Conservation (phyloP, 30 jellyfish, hydroid and myxozoan genomes). For the Pelagia noctiluca region DNA sequence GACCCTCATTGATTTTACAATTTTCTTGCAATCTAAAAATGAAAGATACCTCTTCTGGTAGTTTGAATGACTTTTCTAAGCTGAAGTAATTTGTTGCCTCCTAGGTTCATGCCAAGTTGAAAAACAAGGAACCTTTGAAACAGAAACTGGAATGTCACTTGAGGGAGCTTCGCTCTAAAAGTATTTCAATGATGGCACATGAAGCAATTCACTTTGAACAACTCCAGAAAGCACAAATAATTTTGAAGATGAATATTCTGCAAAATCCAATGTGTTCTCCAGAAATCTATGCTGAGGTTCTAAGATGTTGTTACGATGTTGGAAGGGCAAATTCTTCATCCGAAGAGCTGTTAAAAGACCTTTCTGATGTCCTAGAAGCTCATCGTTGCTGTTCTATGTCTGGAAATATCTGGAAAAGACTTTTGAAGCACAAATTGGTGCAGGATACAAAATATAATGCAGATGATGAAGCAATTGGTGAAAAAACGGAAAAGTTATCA, state of each 20-base stretch:
- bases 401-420: background rate
- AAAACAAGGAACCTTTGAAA: slow-evolving; percentile 22
- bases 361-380: background rate
- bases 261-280: slow-evolving; percentile 53
- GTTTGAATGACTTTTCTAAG: too few species aligned
- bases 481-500: too few species aligned
- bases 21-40: too few species aligned
- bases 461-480: too few species aligned
- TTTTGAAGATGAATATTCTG: slow-evolving; percentile 22
- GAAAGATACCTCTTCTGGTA: too few species aligned
- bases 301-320: background rate
- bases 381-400: background rate
- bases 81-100: background rate
- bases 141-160: background rate
- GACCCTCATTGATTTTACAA: too few species aligned
- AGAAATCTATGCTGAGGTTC: slow-evolving; percentile 36
- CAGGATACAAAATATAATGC: background rate
- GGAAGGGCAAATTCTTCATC: background rate
- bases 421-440: background rate
- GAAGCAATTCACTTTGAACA: slow-evolving; percentile 20
- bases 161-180: background rate
- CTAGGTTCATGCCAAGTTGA: slow-evolving; percentile 35
- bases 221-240: slow-evolving; percentile 41
- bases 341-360: background rate
- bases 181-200: background rate